Evolutionary conservation across 1,140 invertebrate species (phyloP), one percentile per base, ranked within the genome.

Genomic region (Drosophila sturtevanti): DNA sequence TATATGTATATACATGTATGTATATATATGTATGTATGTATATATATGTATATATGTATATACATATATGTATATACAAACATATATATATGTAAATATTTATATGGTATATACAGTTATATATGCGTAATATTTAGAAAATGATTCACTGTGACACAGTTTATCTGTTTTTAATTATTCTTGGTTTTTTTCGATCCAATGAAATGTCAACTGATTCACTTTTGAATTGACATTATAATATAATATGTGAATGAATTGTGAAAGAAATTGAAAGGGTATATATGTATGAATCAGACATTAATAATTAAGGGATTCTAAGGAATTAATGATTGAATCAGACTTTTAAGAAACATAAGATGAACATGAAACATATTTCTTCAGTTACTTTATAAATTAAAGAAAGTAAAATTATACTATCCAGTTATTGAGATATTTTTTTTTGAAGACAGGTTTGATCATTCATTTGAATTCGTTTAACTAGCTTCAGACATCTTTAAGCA

Each of bases 151-250:
- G 2, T 16, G 41, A 60, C 14, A 9, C 58, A 52, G 16, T 52
- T 66, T 12, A 4, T 11, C 48, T 34, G 12, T n/a, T 64, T 18
- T 4, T 34, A 70, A 24, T 2, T 24, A 3, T 24, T 3, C 22
- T 31, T 31, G 67, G 18, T 22, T 27, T 14, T 27, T 55, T 18
- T 24, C n/a, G 10, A 56, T 3, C 14, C 6, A 34, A 1, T 31
- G 67, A 68, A 54, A 55, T 34, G 35, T 10, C 51, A 63, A 72
- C 64, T 62, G 64, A 72, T 16, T 68, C 58, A 68, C 54, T 48
- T 48, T 11, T 48, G 41, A 56, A 35, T 56, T 14, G 27, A 12
- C 18, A 18, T 16, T 11, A 31, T 31, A 6, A 31, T 31, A 31
- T 31, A 31, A 31, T 31, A 31, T 31, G 6, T 31, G 6, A 41